Evolutionary conservation across 2,888 invertebrate species (phyloP).

Genomic region (Drosophila peninsularis): DNA sequence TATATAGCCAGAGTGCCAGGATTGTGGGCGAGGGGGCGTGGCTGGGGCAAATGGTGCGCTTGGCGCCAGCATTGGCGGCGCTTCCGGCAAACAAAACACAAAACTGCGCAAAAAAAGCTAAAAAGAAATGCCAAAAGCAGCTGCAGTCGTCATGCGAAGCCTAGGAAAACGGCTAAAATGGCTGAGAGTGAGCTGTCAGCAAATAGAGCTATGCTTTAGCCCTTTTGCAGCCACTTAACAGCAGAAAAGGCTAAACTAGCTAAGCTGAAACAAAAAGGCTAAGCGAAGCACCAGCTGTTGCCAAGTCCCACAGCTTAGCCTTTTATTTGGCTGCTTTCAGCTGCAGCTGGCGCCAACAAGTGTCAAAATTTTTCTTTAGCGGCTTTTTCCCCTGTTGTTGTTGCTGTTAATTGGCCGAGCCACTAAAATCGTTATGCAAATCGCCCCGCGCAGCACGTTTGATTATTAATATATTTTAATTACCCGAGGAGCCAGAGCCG

Average conservation of each 20-base stretch:
- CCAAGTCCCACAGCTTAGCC: neutral
- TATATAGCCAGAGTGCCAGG: neutral
- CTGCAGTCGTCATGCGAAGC: neutral
- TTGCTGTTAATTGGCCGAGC: slow-evolving; percentile 61
- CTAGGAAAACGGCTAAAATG: neutral
- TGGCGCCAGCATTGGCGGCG: slow-evolving; percentile 24
- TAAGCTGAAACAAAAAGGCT: too few relatives aligned
- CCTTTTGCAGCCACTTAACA: neutral
- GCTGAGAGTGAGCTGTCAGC: neutral
- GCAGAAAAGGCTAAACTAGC: neutral
- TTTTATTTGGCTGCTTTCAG: neutral
- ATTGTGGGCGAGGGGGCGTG: neutral
- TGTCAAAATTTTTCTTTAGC: slow-evolving; percentile 63
- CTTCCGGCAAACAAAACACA: slow-evolving; percentile 68
- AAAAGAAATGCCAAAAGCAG: slow-evolving; percentile 32
- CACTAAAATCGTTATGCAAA: slow-evolving; percentile 54
- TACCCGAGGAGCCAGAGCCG: slow-evolving; percentile 31
- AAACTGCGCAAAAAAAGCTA: neutral
- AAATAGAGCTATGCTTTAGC: neutral
- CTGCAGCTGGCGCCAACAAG: slow-evolving; percentile 74
- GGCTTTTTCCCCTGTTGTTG: slow-evolving; percentile 18
- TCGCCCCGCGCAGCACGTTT: slow-evolving; percentile 58
- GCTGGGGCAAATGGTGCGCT: neutral
- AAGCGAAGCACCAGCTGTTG: too few relatives aligned
- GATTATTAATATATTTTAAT: slow-evolving; percentile 80